These are phyloP conservation scores for Silurus lanzhouensis DNA, from an alignment of 2,797 vertebrate genomes.

Conservation along the genomic window DNA sequence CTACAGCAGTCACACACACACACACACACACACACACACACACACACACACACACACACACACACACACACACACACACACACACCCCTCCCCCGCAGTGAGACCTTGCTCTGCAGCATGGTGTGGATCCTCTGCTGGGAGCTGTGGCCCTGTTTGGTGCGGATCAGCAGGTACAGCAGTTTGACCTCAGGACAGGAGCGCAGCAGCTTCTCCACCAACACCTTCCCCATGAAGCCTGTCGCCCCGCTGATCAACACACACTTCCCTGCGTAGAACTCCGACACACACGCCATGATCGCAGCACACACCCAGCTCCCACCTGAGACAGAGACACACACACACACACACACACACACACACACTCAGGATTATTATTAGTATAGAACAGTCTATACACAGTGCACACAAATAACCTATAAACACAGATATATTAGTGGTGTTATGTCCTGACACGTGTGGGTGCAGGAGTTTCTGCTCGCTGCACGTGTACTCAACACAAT, in stretches of 20 bases:
- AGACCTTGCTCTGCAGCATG: slow-evolving; percentile 91
- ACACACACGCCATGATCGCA: slow-evolving; percentile 78
- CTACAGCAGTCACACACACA: background rate
- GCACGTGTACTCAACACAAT: no score
- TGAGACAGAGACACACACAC: slow-evolving; percentile 14
- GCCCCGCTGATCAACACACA: slow-evolving; percentile 88
- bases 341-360: background rate
- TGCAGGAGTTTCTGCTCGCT: no score
- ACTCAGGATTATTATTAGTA: no score
- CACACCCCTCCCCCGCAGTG: background rate
- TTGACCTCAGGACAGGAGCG: slow-evolving; percentile 85
- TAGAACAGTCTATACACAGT: no score
- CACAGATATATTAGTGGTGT: no score
- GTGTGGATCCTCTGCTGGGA: slow-evolving; percentile 84
- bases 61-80: background rate
- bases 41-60: background rate
- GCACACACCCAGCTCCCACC: slow-evolving; percentile 27
- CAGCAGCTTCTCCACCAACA: slow-evolving; percentile 91
- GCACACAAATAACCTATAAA: no score
- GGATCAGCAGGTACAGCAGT: slow-evolving; percentile 86
- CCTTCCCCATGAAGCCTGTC: slow-evolving; percentile 95
- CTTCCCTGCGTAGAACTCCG: slow-evolving; percentile 86
- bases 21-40: background rate
- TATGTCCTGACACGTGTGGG: no score
- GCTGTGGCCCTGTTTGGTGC: slow-evolving; percentile 88